Base-by-base conservation (phyloP, 2,888 invertebrate species). In the Conus canariensis region DNA sequence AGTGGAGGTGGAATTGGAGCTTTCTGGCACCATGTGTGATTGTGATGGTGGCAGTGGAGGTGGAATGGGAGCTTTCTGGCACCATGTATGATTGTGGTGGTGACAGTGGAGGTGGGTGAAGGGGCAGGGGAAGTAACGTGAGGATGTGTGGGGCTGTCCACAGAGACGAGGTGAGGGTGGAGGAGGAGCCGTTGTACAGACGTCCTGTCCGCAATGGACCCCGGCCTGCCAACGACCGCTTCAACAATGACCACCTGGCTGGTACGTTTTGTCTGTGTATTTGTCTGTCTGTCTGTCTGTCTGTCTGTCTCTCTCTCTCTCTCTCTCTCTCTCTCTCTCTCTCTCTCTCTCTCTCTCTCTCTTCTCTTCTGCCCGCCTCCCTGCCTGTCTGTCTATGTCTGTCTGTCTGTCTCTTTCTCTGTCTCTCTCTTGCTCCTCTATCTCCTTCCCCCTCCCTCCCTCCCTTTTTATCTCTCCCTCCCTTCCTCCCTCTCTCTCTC, bases 161-260 rank as follows among this genome's bases (percentile, higher is more conserved):
- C 88, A 88, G 88, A 64, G 88, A 88, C 74, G 90, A 90, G 30
- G 88, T 89, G 64, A 92, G 92, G 92, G 90, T 74, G 89, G 92
- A 70, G 30, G 86, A 85, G 83, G 90, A 90, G 85, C 70, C 80
- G 85, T 30, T 82, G 14, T 91, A 90, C 64, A 77, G 90, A 67
- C 88, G 85, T 30, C 88, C 88, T 12, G 67, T 83, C 59, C 88
- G 91, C 16, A 90, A 85, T 88, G 89, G 86, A 19, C 16, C 16
- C 10, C 74, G 86, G 19, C 59, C 89, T 8, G 45, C 59, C 58
- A 59, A 10, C 30, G 89, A 90, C 90, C 60, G 92, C 87, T 85
- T 91, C 74, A 64, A 22, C 85, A 58, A 90, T 83, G 80, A 90
- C 90, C 77, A 85, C 85, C 59, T 85, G 30, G 89, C 74, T 22